A percentile compares a stretch with the other conserved stretches of the same genome.
Evolutionary conservation across 35 echinoderm and acorn worm genomes (phyloP).

Genomic region (Patiria miniata): DNA sequence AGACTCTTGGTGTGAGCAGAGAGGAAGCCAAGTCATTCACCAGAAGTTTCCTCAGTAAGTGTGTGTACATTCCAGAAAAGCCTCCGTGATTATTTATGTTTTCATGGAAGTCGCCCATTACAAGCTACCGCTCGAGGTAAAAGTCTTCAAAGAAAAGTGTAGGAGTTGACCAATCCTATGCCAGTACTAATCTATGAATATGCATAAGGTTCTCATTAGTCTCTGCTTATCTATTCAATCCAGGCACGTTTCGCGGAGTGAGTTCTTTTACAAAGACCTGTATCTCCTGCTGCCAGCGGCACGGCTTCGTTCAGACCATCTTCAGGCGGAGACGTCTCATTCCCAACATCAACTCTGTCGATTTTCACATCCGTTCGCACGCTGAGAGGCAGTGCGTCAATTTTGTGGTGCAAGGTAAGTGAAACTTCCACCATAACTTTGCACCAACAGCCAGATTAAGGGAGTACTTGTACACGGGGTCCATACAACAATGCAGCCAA

Average conservation of each 20-base stretch:
- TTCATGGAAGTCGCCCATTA: not conserved
- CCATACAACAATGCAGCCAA: too few species aligned
- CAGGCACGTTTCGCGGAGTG: slow-evolving; percentile 64
- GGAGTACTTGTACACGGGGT: too few species aligned
- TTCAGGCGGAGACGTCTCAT: slow-evolving; percentile 63
- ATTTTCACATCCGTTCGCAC: slow-evolving; percentile 77
- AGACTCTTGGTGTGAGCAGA: slow-evolving; percentile 64
- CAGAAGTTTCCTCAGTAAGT: slow-evolving; percentile 77
- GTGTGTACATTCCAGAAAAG: too few species aligned
- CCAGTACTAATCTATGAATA: not conserved
- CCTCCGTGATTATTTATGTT: too few species aligned
- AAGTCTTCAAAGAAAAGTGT: not conserved
- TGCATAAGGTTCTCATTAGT: not conserved
- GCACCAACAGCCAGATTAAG: too few species aligned
- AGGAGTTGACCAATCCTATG: too few species aligned
- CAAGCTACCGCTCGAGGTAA: not conserved
- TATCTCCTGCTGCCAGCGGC: slow-evolving; percentile 59
- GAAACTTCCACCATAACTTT: too few species aligned
- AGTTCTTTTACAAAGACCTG: slow-evolving; percentile 64
- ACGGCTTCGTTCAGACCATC: slow-evolving; percentile 73
- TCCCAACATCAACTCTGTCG: slow-evolving; percentile 57
- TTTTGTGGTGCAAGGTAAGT: slow-evolving; percentile 86
- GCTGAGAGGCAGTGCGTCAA: slow-evolving; percentile 97
- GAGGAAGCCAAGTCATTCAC: slow-evolving; percentile 75
- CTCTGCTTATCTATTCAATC: not conserved